phyloP scores from a whole-genome alignment of 1,140 invertebrate species.

The Drosophila punjabiensis region DNA sequence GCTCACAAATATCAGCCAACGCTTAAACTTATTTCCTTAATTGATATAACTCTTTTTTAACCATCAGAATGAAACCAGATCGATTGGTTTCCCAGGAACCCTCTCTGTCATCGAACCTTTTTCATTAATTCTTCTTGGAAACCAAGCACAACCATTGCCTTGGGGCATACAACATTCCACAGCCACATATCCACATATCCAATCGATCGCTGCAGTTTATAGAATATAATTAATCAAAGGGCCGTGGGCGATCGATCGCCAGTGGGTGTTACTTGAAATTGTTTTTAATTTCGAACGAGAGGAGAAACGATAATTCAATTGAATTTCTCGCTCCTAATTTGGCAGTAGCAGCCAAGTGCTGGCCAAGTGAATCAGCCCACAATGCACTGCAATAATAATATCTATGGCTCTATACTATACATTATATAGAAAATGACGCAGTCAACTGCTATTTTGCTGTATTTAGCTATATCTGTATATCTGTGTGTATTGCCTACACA shows the following conservation, averaged over 20 bases:
- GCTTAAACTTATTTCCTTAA: background rate
- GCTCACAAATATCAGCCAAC: background rate
- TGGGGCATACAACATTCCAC: conserved; percentile 9
- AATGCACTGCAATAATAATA: conserved; percentile 61
- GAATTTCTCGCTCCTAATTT: conserved; percentile 76
- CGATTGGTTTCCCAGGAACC: conserved; percentile 5
- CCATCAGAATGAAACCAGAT: conserved; percentile 1
- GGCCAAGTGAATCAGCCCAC: conserved; percentile 70
- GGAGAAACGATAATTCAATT: conserved; percentile 62
- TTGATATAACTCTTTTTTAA: background rate
- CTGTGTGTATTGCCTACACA: background rate
- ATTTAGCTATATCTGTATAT: conserved; percentile 22
- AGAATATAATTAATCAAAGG: conserved; percentile 41
- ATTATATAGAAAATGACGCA: conserved; percentile 52
- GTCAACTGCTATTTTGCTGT: conserved; percentile 27
- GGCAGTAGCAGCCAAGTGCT: conserved; percentile 36
- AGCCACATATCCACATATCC: background rate
- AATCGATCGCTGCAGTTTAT: conserved; percentile 39
- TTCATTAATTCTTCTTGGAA: conserved; percentile 13
- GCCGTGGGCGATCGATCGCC: conserved; percentile 31
- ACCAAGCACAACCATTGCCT: conserved; percentile 7
- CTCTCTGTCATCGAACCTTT: conserved; percentile 6
- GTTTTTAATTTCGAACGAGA: conserved; percentile 65
- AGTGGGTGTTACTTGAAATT: conserved; percentile 58
- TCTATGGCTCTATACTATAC: conserved; percentile 13